Base-by-base conservation (phyloP, 2,888 invertebrate species). In the Idaea dimidiata region DNA sequence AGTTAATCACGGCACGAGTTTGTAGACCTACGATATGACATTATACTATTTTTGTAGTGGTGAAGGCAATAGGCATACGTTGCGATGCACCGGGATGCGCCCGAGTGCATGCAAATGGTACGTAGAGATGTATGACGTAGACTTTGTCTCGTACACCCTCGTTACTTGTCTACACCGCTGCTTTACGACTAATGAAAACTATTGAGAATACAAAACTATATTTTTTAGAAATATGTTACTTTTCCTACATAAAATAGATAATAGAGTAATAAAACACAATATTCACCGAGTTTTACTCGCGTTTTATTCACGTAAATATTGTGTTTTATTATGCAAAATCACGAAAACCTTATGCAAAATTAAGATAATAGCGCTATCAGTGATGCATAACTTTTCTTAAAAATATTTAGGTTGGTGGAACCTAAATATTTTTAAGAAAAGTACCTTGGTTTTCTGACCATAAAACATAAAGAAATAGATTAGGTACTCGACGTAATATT, bases 71-170 rank as follows among this genome's bases (percentile, higher is more conserved):
- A 74, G 76, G 72, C 70, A 70, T 72, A 24, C 24, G 24, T 24
- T 24, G 81, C 71, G 85, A 82, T 84, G 87, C 87, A 86, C 86
- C 77, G 82, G 72, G 86, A 81, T 86, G 86, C 87, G 88, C 86
- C 78, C 85, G 87, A 80, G 80, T 87, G 88, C 87, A 86, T 84
- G 81, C 87, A 91, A 91, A 92, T 91, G 89, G 89, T 88, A 90
- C 90, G 87, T 88, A 82, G 82, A 89, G 85, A 86, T 81, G 88
- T 88, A 87, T 88, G 85, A 87, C 88, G 83, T 83, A 77, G 76
- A 73, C 81, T 74, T 66, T 64, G 71, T 74, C 69, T 69, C 67
- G 74, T 77, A 80, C 76, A 82, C 84, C 82, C 88, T 88, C 77
- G 84, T 86, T 84, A 86, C 81, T 68, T 66, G 68, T 68, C 43